Evolutionary conservation across 2,888 invertebrate genomes (phyloP), one percentile per base, ranked within the genome.

Genomic region (Rhyacophila evoluta): DNA sequence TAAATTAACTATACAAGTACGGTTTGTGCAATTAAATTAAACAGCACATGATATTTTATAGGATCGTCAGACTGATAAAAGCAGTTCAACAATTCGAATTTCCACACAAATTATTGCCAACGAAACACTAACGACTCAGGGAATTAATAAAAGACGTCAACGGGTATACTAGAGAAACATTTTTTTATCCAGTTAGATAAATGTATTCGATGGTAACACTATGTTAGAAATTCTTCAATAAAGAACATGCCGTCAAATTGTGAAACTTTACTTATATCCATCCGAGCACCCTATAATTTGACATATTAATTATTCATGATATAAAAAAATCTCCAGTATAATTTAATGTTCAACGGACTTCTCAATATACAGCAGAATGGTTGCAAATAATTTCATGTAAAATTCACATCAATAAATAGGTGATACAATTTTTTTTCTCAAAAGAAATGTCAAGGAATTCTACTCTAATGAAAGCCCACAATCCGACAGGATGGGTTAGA

Each of bases 1-100:
- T 79, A 76, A 78, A 74, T 77, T 79, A 81, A 78, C 81, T 81
- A 81, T 81, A 81, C 81, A 81, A 72, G 72, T 78, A 79, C 41
- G 75, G 81, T 81, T 81, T 81, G 81, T 81, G 81, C 81, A 77
- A 70, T 79, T 27, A 76, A 76, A 55, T 19, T 67, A 73, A 71
- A 76, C 73, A 77, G 28, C 29, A 55, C 55, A 55, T 55, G 55
- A 19, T 19, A 55, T 55, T 55, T 6, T 55, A 55, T 55, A 55
- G 55, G 55, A 55, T 55, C 55, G 55, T 55, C 55, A 55, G 55
- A 55, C 15, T 55, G 55, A 55, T 55, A 55, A 55, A 55, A 55
- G 55, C 55, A 10, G 55, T 8, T 55, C 19, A 8, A 55, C 55
- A 55, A 55, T 25, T 55, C 19, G 55, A 55, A 25, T 8, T 8